These are phyloP conservation scores for Drosophila punjabiensis DNA, from an alignment of 1,140 invertebrate genomes.

Conservation along the genomic window DNA sequence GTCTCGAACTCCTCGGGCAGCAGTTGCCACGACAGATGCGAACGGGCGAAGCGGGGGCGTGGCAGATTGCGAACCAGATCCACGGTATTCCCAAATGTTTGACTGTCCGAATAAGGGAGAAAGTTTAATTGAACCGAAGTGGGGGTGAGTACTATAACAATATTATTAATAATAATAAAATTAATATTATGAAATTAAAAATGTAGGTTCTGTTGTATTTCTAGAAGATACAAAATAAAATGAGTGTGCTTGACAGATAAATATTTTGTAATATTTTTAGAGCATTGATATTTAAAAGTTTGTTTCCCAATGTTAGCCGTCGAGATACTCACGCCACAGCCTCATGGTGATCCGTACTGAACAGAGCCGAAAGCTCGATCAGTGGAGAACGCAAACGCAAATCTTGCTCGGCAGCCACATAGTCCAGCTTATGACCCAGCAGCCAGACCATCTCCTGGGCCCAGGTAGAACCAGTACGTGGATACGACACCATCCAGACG, in stretches of 20 bases:
- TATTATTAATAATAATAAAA: background rate
- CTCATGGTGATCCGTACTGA: conserved; percentile 86
- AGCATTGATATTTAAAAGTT: background rate
- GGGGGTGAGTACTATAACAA: background rate
- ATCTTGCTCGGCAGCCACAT: conserved; percentile 90
- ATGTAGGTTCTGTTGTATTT: too few species aligned
- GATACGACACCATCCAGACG: conserved; percentile 93
- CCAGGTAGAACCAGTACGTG: conserved; percentile 95
- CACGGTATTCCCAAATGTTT: conserved; percentile 68
- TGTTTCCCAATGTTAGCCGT: background rate
- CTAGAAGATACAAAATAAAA: too few species aligned
- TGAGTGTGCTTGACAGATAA: too few species aligned
- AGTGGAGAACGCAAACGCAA: conserved; percentile 88
- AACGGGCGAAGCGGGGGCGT: conserved; percentile 91
- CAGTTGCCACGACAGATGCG: conserved; percentile 92
- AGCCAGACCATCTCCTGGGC: conserved; percentile 95
- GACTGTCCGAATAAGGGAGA: conserved; percentile 17
- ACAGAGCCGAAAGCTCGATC: conserved; percentile 87
- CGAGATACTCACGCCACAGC: conserved; percentile 82
- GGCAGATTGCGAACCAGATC: conserved; percentile 89
- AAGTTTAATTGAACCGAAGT: background rate
- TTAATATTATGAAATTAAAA: too few species aligned
- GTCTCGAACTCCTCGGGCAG: conserved; percentile 89
- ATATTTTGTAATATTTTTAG: background rate
- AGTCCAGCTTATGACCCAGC: conserved; percentile 92